Conservation (phyloP, 2,888 invertebrate species). For the Caenorhabditis sp. region DNA sequence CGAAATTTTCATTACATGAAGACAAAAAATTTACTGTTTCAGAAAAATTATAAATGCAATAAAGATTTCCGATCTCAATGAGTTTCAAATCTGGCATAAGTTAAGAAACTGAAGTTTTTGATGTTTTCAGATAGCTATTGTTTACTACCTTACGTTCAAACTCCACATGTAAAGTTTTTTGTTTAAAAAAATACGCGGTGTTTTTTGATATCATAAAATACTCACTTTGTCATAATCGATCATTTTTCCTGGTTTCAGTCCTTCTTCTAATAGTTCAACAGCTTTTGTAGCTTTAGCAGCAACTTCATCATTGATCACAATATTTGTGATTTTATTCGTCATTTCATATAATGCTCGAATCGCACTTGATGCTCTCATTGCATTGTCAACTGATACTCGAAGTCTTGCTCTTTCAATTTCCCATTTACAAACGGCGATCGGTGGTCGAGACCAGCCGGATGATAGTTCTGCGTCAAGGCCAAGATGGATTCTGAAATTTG, state of each 20-base stretch:
- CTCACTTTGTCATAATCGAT: slow-evolving; percentile 16
- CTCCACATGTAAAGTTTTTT: no score
- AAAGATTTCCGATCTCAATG: no score
- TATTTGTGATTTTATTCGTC: slow-evolving; percentile 40
- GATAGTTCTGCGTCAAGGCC: slow-evolving; percentile 48
- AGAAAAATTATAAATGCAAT: no score
- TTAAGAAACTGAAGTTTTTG: no score
- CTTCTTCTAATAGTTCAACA: slow-evolving; percentile 27
- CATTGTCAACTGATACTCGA: slow-evolving; percentile 50
- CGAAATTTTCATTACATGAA: no score
- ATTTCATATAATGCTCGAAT: slow-evolving; percentile 42
- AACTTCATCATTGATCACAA: slow-evolving; percentile 53
- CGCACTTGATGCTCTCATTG: slow-evolving; percentile 47
- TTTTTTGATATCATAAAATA: neutral
- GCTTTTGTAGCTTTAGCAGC: slow-evolving; percentile 35
- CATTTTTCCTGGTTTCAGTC: slow-evolving; percentile 16
- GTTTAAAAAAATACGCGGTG: neutral
- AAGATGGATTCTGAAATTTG: slow-evolving; percentile 46
- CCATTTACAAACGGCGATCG: slow-evolving; percentile 53
- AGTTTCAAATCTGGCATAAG: no score
- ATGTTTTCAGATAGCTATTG: no score
- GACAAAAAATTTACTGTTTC: no score
- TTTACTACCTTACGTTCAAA: no score
- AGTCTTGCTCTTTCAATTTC: slow-evolving; percentile 47
- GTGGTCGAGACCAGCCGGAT: slow-evolving; percentile 37